Percentiles rank a stretch among this genome's conserved stretches.
These are phyloP conservation scores for Passer montanus DNA, from an alignment of 2,113 vertebrate species.

Conservation along the genomic window DNA sequence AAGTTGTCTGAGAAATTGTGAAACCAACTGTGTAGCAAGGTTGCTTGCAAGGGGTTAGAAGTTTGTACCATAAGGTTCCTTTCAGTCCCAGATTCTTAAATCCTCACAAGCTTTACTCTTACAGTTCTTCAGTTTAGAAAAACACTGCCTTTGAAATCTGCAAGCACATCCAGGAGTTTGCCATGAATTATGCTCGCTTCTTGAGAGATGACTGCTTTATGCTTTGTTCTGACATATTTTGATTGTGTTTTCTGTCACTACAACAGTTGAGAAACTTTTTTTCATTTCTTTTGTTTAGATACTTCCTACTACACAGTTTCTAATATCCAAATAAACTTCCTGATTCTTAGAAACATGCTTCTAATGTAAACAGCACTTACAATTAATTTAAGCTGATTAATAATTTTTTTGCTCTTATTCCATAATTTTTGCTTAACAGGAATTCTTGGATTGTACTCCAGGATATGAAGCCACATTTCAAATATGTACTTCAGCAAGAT, in stretches of 20 bases:
- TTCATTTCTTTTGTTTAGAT: neutral
- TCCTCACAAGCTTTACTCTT: neutral
- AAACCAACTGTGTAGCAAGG: rapidly evolving
- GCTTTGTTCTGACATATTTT: conserved; percentile 26
- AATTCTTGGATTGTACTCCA: neutral
- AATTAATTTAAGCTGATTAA: neutral
- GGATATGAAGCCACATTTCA: neutral
- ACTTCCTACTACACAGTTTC: neutral
- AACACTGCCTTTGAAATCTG: neutral
- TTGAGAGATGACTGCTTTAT: neutral
- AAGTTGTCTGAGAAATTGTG: neutral
- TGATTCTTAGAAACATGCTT: neutral
- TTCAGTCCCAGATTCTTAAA: neutral
- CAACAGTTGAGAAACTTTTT: neutral
- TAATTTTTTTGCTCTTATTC: neutral
- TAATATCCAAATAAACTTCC: neutral
- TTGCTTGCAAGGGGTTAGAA: neutral
- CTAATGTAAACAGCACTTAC: neutral
- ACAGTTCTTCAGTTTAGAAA: neutral
- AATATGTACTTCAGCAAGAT: neutral
- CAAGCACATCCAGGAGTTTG: neutral
- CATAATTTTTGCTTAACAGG: neutral
- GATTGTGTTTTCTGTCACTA: neutral
- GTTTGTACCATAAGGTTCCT: neutral
- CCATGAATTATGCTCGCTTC: neutral